phyloP scores from a whole-genome alignment of 2,797 vertebrate genomes.

The Neosilurus mollespiculum region DNA sequence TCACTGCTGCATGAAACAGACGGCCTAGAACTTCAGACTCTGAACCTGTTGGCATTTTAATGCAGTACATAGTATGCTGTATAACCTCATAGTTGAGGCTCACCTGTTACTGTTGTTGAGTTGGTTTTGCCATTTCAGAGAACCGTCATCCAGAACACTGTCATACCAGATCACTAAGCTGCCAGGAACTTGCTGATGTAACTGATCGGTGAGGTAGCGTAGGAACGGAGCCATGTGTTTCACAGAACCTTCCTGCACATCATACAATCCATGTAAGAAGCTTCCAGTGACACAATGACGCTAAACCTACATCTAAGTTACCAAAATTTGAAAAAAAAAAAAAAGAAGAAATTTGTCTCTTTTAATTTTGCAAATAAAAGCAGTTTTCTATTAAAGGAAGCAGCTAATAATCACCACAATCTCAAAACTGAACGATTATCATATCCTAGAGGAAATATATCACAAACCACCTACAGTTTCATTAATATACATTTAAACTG shows the following conservation, averaged over 20 bases:
- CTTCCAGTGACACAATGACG: not conserved
- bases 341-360: not conserved
- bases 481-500: not conserved
- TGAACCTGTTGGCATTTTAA: not conserved
- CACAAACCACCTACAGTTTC: not conserved
- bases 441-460: not conserved
- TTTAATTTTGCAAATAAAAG: not conserved
- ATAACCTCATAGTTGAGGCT: constrained; percentile 33
- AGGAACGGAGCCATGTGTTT: constrained; percentile 78
- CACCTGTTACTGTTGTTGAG: constrained; percentile 85
- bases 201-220: constrained; percentile 76
- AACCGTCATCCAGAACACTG: constrained; percentile 78
- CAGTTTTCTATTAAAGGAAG: not conserved
- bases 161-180: constrained; percentile 93
- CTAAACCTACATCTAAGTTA: not conserved
- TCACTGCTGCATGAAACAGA: not conserved
- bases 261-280: not conserved
- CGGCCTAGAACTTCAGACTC: not conserved
- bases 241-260: constrained; percentile 68
- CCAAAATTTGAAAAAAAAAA: too few relatives aligned
- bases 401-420: not conserved
- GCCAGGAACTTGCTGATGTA: constrained; percentile 73
- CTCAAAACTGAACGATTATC: not conserved
- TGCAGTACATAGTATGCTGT: not conserved
- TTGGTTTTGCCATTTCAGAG: constrained; percentile 88